Percentiles rank a stretch among this genome's conserved stretches.
Conservation (phyloP, 2,113 vertebrate genomes). For the Isichthys henryi region DNA sequence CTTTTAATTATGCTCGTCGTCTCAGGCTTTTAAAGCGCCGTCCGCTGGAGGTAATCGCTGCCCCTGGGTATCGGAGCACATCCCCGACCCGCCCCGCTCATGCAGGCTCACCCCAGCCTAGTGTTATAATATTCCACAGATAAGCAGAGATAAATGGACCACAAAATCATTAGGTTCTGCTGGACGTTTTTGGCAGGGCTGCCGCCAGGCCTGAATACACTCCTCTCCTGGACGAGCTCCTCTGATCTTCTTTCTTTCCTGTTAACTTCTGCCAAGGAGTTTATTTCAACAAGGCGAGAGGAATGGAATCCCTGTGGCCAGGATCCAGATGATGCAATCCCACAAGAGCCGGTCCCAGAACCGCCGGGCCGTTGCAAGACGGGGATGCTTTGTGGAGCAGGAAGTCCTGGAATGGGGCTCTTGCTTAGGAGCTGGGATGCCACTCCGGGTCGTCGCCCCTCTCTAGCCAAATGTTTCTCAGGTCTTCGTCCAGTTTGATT, state of each 20-base stretch:
- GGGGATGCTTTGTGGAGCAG: constrained; percentile 13
- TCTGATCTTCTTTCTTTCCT: constrained; percentile 44
- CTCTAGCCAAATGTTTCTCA: background rate
- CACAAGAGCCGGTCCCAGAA: constrained; percentile 43
- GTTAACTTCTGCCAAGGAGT: constrained; percentile 47
- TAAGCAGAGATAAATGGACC: constrained; percentile 21
- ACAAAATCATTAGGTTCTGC: constrained; percentile 25
- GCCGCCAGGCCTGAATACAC: constrained; percentile 37
- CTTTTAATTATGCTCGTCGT: constrained; percentile 25
- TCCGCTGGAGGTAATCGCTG: constrained; percentile 26
- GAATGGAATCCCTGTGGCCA: constrained; percentile 34
- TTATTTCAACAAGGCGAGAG: constrained; percentile 28
- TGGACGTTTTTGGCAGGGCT: constrained; percentile 26
- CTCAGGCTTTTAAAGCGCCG: constrained; percentile 9
- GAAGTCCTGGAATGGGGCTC: background rate
- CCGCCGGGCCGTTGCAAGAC: background rate
- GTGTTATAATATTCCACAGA: constrained; percentile 25
- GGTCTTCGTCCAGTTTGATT: background rate
- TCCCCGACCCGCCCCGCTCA: constrained; percentile 11
- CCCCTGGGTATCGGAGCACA: constrained; percentile 15
- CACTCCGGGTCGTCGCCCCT: background rate
- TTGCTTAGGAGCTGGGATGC: background rate
- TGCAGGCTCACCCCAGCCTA: constrained; percentile 6
- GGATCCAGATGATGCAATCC: constrained; percentile 48
- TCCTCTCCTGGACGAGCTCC: constrained; percentile 37